A percentile compares a stretch with the other conserved stretches of the same genome.
phyloP scores from a whole-genome alignment of 2,888 invertebrate genomes.

The Choristoneura rosaceana region DNA sequence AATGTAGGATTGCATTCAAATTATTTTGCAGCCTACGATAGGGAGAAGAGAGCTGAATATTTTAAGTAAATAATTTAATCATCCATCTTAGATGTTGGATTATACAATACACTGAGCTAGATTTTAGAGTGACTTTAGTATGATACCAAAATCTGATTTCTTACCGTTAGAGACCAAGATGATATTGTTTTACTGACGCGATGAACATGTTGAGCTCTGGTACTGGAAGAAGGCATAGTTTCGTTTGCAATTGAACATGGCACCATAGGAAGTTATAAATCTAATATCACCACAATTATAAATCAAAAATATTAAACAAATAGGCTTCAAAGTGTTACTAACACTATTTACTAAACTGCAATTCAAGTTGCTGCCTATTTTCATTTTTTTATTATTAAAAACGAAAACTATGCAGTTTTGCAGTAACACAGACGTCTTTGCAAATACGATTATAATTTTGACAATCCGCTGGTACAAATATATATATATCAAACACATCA shows the following conservation, averaged over 20 bases:
- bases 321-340: not conserved
- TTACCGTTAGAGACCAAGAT: slow-evolving; percentile 66
- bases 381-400: not conserved
- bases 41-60: slow-evolving; percentile 58
- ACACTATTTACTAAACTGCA: not conserved
- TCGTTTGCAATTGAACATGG: not conserved
- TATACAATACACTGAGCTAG: slow-evolving; percentile 73
- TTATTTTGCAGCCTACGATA: slow-evolving; percentile 80
- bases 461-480: slow-evolving; percentile 33
- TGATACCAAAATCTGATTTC: slow-evolving; percentile 71
- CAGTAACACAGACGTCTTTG: slow-evolving; percentile 7
- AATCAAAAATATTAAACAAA: not conserved
- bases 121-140: slow-evolving; percentile 64
- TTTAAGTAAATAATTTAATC: slow-evolving; percentile 58
- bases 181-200: slow-evolving; percentile 55
- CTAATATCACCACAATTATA: not conserved
- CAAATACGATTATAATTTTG: slow-evolving; percentile 18
- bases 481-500: slow-evolving; percentile 20
- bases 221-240: not conserved
- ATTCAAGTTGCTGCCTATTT: not conserved
- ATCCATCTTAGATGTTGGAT: slow-evolving; percentile 68
- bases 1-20: slow-evolving; percentile 78
- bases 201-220: not conserved
- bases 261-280: not conserved
- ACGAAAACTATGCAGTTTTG: not conserved